These are phyloP conservation scores for Eublepharis macularius DNA, from an alignment of 2,113 vertebrate species.

Conservation along the genomic window DNA sequence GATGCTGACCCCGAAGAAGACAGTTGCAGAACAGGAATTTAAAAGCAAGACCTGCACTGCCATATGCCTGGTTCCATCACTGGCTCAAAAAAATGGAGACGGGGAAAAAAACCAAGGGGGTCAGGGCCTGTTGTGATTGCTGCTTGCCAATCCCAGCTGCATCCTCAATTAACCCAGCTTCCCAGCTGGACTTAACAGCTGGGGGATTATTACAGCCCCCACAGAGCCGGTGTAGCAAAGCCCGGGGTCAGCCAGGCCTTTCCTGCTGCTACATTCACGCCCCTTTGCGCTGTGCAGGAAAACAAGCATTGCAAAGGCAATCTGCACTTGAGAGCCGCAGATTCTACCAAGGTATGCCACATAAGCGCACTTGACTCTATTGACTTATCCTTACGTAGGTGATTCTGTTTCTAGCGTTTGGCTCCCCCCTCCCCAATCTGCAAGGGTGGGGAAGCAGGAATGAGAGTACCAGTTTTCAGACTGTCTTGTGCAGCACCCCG, in stretches of 20 bases:
- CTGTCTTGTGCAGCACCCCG: background rate
- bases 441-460: background rate
- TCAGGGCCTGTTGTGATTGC: background rate
- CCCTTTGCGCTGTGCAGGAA: background rate
- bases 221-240: conserved; percentile 7
- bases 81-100: background rate
- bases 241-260: background rate
- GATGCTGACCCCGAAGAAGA: background rate
- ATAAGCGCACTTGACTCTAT: background rate
- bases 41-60: background rate
- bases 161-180: conserved; percentile 2
- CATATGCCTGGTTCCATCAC: background rate
- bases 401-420: background rate
- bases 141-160: background rate
- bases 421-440: background rate
- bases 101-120: background rate
- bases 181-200: conserved; percentile 17
- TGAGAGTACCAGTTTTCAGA: background rate
- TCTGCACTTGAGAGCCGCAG: background rate
- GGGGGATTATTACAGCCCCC: conserved; percentile 11
- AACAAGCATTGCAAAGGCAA: background rate
- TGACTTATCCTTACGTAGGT: background rate
- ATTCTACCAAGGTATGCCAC: background rate
- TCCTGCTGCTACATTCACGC: background rate
- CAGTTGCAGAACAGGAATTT: background rate